Evolutionary conservation across 2,888 invertebrate species (phyloP).

Genomic region (Ischnus inquisitorius): DNA sequence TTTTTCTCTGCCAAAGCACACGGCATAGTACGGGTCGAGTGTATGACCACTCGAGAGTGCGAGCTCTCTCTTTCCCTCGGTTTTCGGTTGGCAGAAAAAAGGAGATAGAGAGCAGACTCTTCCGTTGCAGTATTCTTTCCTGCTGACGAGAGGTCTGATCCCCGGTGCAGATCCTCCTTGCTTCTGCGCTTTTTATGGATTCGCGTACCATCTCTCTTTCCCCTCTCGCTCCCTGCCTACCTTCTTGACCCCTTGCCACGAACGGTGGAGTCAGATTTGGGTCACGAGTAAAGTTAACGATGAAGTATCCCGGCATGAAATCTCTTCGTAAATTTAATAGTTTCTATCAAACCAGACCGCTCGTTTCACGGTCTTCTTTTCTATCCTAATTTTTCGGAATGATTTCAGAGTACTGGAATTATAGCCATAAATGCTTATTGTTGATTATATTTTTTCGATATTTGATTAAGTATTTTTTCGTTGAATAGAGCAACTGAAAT

Average conservation of each 20-base stretch:
- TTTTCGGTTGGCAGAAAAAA: conserved; percentile 1
- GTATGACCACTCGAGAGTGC: conserved; percentile 26
- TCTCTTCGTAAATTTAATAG: conserved; percentile 33
- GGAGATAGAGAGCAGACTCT: conserved; percentile 2
- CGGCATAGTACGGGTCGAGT: conserved; percentile 28
- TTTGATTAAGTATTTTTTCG: too few relatives aligned
- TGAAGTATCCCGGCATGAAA: conserved; percentile 20
- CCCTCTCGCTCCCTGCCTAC: neutral
- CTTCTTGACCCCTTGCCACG: neutral
- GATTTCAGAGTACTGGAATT: too few relatives aligned
- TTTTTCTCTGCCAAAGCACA: conserved; percentile 9
- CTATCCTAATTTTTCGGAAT: neutral
- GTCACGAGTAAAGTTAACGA: conserved; percentile 42
- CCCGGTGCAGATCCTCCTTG: conserved; percentile 24
- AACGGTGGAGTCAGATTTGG: conserved; percentile 23
- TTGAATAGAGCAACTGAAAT: too few relatives aligned
- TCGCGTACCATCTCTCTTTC: neutral
- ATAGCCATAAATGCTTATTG: too few relatives aligned
- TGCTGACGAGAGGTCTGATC: conserved; percentile 38
- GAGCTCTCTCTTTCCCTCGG: neutral
- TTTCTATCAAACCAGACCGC: neutral
- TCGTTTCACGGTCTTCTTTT: conserved; percentile 9
- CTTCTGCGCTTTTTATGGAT: conserved; percentile 38
- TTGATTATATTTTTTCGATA: too few relatives aligned
- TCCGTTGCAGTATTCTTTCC: conserved; percentile 40